phyloP scores from a whole-genome alignment of 2,113 vertebrate genomes.

The Rana temporaria region DNA sequence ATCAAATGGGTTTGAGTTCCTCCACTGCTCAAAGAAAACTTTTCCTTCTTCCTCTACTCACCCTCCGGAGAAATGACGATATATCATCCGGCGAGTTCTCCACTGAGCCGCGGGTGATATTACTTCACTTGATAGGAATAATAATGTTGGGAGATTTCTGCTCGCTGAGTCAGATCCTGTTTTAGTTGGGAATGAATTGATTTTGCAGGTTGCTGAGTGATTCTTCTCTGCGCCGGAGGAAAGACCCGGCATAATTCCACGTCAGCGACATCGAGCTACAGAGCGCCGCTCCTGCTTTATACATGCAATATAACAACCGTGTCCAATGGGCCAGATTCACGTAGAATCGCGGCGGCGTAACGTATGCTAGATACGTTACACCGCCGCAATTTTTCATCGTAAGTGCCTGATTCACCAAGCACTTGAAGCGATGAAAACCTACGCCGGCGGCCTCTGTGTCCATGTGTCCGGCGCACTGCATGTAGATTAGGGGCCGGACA shows the following conservation, averaged over 20 bases:
- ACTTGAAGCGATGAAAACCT: no score
- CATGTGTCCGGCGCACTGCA: no score
- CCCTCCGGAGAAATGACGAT: not conserved
- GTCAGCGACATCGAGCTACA: slow-evolving; percentile 3
- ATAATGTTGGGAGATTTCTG: slow-evolving; percentile 41
- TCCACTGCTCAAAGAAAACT: not conserved
- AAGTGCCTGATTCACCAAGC: no score
- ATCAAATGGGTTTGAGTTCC: not conserved
- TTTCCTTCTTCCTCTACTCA: slow-evolving; percentile 16
- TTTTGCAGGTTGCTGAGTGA: slow-evolving; percentile 25
- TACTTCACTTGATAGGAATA: slow-evolving; percentile 25
- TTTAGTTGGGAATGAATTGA: slow-evolving; percentile 40
- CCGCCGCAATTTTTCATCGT: no score
- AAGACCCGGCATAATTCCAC: slow-evolving; percentile 28
- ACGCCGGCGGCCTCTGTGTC: no score
- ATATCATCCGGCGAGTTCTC: not conserved
- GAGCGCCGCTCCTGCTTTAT: not conserved
- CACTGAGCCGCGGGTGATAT: slow-evolving; percentile 1
- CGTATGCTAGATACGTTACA: no score
- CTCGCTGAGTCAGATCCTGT: slow-evolving; percentile 36
- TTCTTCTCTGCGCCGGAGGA: slow-evolving; percentile 23
- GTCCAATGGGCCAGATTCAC: no score
- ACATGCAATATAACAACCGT: not conserved
- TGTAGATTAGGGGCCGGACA: no score
- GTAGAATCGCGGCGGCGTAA: no score